These are phyloP conservation scores for Hirtodrosophila trivittata DNA, from an alignment of 2,888 invertebrate species.

Conservation along the genomic window DNA sequence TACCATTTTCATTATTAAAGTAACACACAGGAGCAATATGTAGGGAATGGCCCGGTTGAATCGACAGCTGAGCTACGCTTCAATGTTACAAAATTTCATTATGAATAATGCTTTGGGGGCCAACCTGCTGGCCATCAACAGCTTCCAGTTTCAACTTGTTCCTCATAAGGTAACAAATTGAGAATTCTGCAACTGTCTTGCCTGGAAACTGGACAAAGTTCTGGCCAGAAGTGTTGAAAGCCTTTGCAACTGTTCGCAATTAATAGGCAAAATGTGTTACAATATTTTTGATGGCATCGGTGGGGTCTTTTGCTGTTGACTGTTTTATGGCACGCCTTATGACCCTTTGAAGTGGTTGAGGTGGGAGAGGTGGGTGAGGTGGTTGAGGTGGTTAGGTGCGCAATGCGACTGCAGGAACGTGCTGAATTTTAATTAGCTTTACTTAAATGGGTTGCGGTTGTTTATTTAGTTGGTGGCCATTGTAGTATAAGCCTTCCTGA, in stretches of 20 bases:
- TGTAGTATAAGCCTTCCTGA: constrained; percentile 16
- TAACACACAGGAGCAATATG: constrained; percentile 7
- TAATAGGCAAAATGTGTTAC: constrained; percentile 78
- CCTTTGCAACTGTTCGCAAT: constrained; percentile 47
- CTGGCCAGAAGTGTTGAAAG: constrained; percentile 14
- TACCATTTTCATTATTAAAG: constrained; percentile 59
- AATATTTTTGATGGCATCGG: constrained; percentile 74
- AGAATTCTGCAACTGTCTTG: constrained; percentile 34
- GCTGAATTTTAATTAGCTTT: constrained; percentile 77
- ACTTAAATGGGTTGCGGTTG: constrained; percentile 63
- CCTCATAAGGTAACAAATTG: constrained; percentile 38
- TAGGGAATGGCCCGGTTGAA: background rate
- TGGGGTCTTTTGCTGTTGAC: constrained; percentile 24
- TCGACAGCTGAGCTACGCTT: constrained; percentile 31
- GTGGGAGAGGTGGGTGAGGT: constrained; percentile 9
- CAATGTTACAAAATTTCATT: constrained; percentile 69
- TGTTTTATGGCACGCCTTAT: constrained; percentile 64
- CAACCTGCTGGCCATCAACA: constrained; percentile 12
- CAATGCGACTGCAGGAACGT: constrained; percentile 50
- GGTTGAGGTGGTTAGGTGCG: constrained; percentile 5
- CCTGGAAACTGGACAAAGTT: constrained; percentile 10
- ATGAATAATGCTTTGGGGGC: constrained; percentile 34
- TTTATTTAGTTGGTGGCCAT: constrained; percentile 44
- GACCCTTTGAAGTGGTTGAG: constrained; percentile 20
- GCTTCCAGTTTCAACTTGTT: constrained; percentile 2